Percentiles rank a stretch among this genome's conserved stretches.
Evolutionary conservation across 2,113 vertebrate genomes (phyloP).

Genomic region (Eurypyga helias): DNA sequence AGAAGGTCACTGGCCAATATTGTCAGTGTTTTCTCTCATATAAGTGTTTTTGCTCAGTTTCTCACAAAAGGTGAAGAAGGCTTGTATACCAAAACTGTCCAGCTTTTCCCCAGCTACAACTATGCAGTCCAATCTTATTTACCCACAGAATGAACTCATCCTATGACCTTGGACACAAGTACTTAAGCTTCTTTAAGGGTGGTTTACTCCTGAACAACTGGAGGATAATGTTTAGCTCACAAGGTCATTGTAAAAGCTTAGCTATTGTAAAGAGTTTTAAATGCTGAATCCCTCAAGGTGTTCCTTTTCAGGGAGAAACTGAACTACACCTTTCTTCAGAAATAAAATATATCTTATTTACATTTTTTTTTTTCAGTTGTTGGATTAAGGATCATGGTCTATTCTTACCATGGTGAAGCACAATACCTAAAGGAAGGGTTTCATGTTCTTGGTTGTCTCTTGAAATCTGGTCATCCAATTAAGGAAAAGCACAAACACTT

Average conservation of each 20-base stretch:
- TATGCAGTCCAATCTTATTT: not conserved
- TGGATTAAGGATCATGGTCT: not conserved
- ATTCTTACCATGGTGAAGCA: not conserved
- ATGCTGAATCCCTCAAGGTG: not conserved
- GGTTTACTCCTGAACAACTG: not conserved
- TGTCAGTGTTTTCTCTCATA: not conserved
- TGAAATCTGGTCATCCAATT: not conserved
- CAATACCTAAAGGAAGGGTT: not conserved
- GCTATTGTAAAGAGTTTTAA: not conserved
- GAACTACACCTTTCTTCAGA: not conserved
- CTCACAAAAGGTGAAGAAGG: not conserved
- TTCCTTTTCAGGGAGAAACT: not conserved
- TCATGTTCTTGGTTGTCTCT: not conserved
- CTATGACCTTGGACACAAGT: not conserved
- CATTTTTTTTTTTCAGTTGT: accelerated
- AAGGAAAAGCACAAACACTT: not conserved
- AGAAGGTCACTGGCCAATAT: not conserved
- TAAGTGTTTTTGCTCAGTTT: not conserved
- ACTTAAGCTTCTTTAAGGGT: not conserved
- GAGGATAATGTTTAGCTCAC: slow-evolving; percentile 4
- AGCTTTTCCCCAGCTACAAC: not conserved
- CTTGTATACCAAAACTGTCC: not conserved
- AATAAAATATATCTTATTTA: not conserved
- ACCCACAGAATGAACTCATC: accelerated
- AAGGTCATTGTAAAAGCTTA: not conserved